A percentile compares a stretch with the other conserved stretches of the same genome.
Evolutionary conservation across 2,888 invertebrate species (phyloP).

Genomic region (Geophilus truncorum): DNA sequence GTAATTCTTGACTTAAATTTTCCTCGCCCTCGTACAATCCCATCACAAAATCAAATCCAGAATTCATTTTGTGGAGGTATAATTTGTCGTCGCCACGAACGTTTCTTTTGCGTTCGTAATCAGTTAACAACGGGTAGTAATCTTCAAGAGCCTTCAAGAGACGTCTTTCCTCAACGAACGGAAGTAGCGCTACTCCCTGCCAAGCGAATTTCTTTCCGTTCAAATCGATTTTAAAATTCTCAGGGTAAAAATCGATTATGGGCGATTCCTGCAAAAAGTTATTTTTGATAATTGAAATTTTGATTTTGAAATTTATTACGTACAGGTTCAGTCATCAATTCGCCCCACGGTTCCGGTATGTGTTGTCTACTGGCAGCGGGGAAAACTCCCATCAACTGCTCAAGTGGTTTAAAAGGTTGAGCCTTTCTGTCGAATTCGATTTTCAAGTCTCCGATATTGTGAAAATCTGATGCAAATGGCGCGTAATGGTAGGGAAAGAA

Average conservation of each 20-base stretch:
- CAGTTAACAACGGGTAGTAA: conserved; percentile 71
- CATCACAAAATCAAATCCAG: conserved; percentile 63
- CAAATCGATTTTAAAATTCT: conserved; percentile 88
- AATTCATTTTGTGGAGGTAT: conserved; percentile 71
- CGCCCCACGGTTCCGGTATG: conserved; percentile 88
- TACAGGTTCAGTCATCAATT: conserved; percentile 86
- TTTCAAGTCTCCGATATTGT: conserved; percentile 77
- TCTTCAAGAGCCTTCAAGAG: conserved; percentile 76
- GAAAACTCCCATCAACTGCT: conserved; percentile 99
- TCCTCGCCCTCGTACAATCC: conserved; percentile 60
- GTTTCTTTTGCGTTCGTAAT: too few species aligned
- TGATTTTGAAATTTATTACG: conserved; percentile 45
- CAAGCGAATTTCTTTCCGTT: conserved; percentile 99
- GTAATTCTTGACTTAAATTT: conserved; percentile 48
- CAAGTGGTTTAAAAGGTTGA: conserved; percentile 89
- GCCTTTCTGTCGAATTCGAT: conserved; percentile 84
- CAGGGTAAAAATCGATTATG: conserved; percentile 98
- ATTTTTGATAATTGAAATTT: conserved; percentile 28
- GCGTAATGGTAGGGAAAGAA: conserved; percentile 99
- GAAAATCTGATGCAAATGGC: conserved; percentile 98
- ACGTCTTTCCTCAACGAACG: conserved; percentile 89
- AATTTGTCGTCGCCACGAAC: conserved; percentile 81
- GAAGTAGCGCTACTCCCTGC: conserved; percentile 92
- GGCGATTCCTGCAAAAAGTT: conserved; percentile 65
- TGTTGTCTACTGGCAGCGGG: conserved; percentile 94